Evolutionary conservation across 2,797 vertebrate species (phyloP), one percentile per base, ranked within the genome.

Genomic region (Paramormyrops hopkinsi): DNA sequence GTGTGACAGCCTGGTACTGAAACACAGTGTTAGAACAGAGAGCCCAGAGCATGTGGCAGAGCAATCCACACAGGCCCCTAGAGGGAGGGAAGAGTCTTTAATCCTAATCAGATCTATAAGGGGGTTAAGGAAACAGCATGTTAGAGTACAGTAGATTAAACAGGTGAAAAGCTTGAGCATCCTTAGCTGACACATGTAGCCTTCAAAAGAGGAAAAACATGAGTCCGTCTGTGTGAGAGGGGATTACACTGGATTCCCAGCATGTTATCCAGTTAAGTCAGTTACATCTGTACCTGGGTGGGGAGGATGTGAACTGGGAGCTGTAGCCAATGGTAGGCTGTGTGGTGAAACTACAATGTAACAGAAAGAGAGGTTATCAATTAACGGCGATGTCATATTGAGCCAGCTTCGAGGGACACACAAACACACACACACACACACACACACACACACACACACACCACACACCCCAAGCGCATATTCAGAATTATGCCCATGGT

Each of bases 261-360:
- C 22, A 59, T 89, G 65, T 59, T 59, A 90, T 90, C 89, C 84
- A 11, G 73, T 69, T 86, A 56, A 87, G 56, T 79, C 59, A 76
- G 53, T 50, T 87, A 89, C 51, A 89, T 33, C 85, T 89, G 89
- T 93, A 94, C 93, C 93, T 94, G 92, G 92, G 90, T 48, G 86
- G 56, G 69, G 90, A 86, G 90, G 91, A 90, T 92, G 95, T 93
- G 89, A 95, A 95, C 91, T 96, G 95, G 94, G 94, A 95, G 94
- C 91, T 95, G 94, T 95, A 92, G 85, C 89, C 29, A 37, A 84
- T 44, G 48, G 51, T 37, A 11, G 89, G 11, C 89, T 89, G 84
- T 93, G 94, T 93, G 93, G 94, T 96, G 95, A 94, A 93, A 95
- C 95, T 96, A 95, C 91, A 95, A 95, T 91, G 92, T 94, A 93